Base-by-base conservation (phyloP, 2,797 vertebrate species). In the Phrynocephalus forsythii region DNA sequence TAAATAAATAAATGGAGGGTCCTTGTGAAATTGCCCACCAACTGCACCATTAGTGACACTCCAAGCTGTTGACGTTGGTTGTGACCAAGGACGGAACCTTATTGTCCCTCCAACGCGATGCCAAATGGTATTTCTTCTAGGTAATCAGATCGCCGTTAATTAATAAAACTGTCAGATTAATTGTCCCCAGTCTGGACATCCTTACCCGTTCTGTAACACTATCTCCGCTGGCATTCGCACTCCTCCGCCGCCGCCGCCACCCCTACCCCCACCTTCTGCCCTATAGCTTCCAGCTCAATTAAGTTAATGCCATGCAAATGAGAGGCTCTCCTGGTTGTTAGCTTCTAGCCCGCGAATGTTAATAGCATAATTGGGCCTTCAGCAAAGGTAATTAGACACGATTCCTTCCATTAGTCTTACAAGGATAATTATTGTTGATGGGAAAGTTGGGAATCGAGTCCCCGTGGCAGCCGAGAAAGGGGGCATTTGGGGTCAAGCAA, bases 301-400 rank as follows among this genome's bases (percentile, higher is more conserved):
- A 99, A 97, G 97, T 96, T 98, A 99, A 99, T 99, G 98, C 97
- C 97, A 99, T 99, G 98, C 98, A 98, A 98, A 99, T 97, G 96
- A 98, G 97, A 97, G 97, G 97, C 97, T 96, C 97, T 96, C 97
- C 95, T 95, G 94, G 60, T 96, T 97, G 97, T 99, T 98, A 98
- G 97, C 97, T 97, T 96, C 97, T 97, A 97, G 94, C 96, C 96
- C 93, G 95, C 91, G 95, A 97, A 97, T 95, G 96, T 98, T 98
- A 98, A 98, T 98, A 97, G 96, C 97, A 97, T 99, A 98, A 99
- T 98, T 97, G 98, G 98, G 97, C 97, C 98, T 98, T 98, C 98
- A 96, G 94, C 96, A 96, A 44, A 97, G 97, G 98, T 98, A 98
- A 99, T 99, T 98, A 98, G 96, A 95, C 95, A 95, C 93, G 95